Evolutionary conservation across 53 echinoderm and acorn worm species (phyloP), one percentile per base, ranked within the genome.

Genomic region (Mesocentrotus franciscanus): DNA sequence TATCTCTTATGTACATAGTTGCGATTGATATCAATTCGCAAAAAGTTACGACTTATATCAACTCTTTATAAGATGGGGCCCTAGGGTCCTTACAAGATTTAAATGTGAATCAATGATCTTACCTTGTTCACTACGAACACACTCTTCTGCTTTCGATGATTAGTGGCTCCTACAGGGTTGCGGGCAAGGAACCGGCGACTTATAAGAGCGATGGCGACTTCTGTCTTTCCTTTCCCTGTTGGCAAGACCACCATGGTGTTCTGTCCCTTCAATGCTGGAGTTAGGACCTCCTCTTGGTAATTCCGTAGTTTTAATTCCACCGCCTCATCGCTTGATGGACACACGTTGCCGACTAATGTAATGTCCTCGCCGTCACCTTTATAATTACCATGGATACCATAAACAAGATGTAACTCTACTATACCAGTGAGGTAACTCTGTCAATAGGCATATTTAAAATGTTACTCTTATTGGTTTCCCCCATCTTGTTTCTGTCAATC

Each of bases 41-140:
- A n/a, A n/a, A n/a, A n/a, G n/a, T n/a, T n/a, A n/a, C n/a, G n/a
- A n/a, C n/a, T n/a, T n/a, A n/a, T n/a, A n/a, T n/a, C n/a, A n/a
- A n/a, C n/a, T n/a, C n/a, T n/a, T n/a, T n/a, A n/a, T n/a, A n/a
- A n/a, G n/a, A n/a, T n/a, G n/a, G n/a, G n/a, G n/a, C n/a, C n/a
- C n/a, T n/a, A n/a, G n/a, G n/a, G n/a, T n/a, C n/a, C 49, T 32
- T 36, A 79, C 79, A 79, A 79, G 33, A 17, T 2, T 16, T 3
- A 33, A n/a, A n/a, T 20, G 11, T n/a, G 71, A 71, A 78, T 78
- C 60, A 34, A 60, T 12, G 30, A 29, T 32, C 79, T 83, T 90
- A 97, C 97, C 95, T 97, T 96, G 95, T 97, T 96, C 33, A 97
- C 97, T 5, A 97, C 92, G 78, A 97, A 97, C 15, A 96, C 96